phyloP scores from a whole-genome alignment of 2,113 vertebrate species.

The Thamnophis sirtalis region DNA sequence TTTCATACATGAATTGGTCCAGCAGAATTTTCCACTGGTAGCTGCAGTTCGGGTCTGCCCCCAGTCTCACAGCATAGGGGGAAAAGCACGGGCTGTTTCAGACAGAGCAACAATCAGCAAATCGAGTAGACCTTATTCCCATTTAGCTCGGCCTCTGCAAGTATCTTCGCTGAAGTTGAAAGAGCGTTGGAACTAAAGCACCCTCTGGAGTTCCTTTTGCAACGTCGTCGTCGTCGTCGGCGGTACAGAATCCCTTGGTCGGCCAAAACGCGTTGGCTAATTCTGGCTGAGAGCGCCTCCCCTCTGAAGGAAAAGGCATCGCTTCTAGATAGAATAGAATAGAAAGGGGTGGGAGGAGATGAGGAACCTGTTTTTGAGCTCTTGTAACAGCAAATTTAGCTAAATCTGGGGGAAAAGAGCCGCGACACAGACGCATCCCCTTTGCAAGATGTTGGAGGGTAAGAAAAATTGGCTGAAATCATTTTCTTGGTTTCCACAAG shows the following conservation, averaged over 20 bases:
- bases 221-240: neutral
- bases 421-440: neutral
- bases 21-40: neutral
- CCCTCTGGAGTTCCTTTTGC: neutral
- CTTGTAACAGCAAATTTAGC: neutral
- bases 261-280: neutral
- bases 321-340: neutral
- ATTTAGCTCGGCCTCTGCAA: neutral
- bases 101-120: neutral
- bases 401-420: neutral
- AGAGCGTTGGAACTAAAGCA: neutral
- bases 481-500: neutral
- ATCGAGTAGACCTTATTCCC: neutral
- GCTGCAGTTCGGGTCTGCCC: neutral
- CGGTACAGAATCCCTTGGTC: neutral
- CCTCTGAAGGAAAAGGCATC: neutral
- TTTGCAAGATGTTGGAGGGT: neutral
- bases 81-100: neutral
- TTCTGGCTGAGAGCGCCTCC: neutral
- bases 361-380: neutral
- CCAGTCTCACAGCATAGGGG: neutral
- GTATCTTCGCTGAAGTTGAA: neutral
- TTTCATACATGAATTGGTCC: neutral
- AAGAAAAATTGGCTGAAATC: neutral
- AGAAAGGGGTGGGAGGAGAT: no score